Conservation (phyloP, 30 jellyfish, hydroid and myxozoan genomes). For the Rhopilema esculentum region DNA sequence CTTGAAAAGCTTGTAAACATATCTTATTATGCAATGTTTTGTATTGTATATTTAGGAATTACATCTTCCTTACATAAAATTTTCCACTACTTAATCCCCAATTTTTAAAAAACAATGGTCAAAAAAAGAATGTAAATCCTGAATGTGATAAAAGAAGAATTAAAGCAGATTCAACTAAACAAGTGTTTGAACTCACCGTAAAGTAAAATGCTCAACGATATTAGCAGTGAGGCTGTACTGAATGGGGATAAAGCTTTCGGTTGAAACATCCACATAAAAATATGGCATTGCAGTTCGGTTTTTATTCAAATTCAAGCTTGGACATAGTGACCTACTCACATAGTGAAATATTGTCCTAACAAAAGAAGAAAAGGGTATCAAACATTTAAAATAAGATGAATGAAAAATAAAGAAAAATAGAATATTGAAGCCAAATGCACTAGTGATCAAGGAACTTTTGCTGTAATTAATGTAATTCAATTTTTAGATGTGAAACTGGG, state of each 20-base stretch:
- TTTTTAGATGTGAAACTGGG: too few relatives aligned
- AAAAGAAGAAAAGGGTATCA: background rate
- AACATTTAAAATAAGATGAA: too few relatives aligned
- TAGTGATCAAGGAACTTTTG: too few relatives aligned
- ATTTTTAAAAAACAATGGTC: background rate
- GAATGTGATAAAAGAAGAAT: too few relatives aligned
- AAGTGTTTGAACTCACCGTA: conserved; percentile 23
- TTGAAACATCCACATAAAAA: conserved; percentile 75
- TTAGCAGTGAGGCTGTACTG: conserved; percentile 49
- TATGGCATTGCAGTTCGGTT: conserved; percentile 38
- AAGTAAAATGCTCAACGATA: conserved; percentile 35
- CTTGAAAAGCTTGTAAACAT: too few relatives aligned
- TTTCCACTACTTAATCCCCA: too few relatives aligned
- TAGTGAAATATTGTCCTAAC: conserved; percentile 61
- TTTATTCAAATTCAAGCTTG: conserved; percentile 58
- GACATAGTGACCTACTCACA: conserved; percentile 82
- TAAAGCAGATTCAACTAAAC: background rate
- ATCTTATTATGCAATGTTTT: too few relatives aligned
- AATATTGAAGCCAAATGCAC: too few relatives aligned
- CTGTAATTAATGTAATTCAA: too few relatives aligned
- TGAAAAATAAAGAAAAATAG: background rate
- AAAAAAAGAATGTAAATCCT: background rate
- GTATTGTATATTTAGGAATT: too few relatives aligned
- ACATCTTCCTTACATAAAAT: too few relatives aligned
- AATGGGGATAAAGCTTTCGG: conserved; percentile 53